Conservation (phyloP, 2,797 vertebrate genomes). For the Sylvilagus floridanus region DNA sequence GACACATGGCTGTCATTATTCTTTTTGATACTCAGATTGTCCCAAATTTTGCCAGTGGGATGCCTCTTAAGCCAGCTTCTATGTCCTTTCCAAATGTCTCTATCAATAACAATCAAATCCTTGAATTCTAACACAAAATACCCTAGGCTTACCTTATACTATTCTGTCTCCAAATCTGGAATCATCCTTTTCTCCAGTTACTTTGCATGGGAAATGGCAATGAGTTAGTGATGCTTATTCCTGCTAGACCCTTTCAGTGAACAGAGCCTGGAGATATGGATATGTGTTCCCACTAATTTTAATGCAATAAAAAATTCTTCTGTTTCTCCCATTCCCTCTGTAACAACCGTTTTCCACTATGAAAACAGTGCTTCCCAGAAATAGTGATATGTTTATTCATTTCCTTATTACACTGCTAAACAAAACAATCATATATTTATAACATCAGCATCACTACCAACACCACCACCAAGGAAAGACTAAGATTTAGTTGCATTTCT, state of each 20-base stretch:
- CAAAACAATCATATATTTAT: not conserved
- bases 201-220: not conserved
- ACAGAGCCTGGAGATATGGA: not conserved
- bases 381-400: not conserved
- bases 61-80: not conserved
- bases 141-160: not conserved
- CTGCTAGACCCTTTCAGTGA: not conserved
- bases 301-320: not conserved
- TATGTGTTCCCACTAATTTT: not conserved
- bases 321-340: not conserved
- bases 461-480: not conserved
- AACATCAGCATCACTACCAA: not conserved
- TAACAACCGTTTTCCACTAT: not conserved
- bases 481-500: not conserved
- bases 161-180: not conserved
- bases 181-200: not conserved
- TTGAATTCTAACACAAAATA: slow-evolving; percentile 11
- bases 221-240: not conserved
- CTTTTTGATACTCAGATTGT: not conserved
- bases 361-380: not conserved
- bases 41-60: not conserved
- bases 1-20: not conserved
- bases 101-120: not conserved
- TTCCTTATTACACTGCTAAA: not conserved
- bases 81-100: not conserved